Conservation (phyloP, 2,113 vertebrate species). For the Dascyllus trimaculatus region DNA sequence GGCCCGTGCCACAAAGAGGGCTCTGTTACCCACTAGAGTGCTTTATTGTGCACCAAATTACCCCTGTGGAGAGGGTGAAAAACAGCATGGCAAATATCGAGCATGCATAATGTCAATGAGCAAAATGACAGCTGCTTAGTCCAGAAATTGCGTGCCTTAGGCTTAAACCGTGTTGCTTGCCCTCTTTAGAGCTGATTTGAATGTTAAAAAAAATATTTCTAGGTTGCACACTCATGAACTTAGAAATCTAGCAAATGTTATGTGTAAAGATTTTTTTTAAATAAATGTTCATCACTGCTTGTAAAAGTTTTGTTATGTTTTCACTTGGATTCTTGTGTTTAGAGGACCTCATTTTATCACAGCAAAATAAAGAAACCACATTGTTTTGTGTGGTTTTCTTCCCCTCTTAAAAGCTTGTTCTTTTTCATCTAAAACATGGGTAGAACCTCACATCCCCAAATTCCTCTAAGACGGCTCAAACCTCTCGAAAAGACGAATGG, state of each 20-base stretch:
- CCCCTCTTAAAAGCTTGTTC: constrained; percentile 54
- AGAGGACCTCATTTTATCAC: constrained; percentile 13
- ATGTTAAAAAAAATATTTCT: not conserved
- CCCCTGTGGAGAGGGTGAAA: constrained; percentile 87
- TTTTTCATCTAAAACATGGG: constrained; percentile 69
- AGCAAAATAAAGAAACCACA: constrained; percentile 31
- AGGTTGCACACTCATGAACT: not conserved
- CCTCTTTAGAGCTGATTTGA: constrained; percentile 67
- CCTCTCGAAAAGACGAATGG: constrained; percentile 73
- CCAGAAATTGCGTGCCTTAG: constrained; percentile 80
- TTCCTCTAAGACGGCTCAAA: constrained; percentile 71
- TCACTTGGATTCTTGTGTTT: constrained; percentile 10
- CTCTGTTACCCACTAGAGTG: constrained; percentile 95
- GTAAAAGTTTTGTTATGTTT: constrained; percentile 40
- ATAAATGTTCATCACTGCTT: not conserved
- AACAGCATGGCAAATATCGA: constrained; percentile 93
- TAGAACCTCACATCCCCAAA: constrained; percentile 60
- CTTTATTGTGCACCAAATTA: constrained; percentile 94
- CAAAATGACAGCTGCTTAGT: constrained; percentile 91
- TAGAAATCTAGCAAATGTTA: constrained; percentile 7
- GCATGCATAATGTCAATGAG: constrained; percentile 90
- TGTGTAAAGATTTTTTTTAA: not conserved
- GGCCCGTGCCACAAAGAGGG: constrained; percentile 93
- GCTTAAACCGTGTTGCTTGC: constrained; percentile 19
- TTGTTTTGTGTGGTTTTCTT: constrained; percentile 42